Conservation (phyloP, 2,113 vertebrate species). For the Rhinolophus sinicus region DNA sequence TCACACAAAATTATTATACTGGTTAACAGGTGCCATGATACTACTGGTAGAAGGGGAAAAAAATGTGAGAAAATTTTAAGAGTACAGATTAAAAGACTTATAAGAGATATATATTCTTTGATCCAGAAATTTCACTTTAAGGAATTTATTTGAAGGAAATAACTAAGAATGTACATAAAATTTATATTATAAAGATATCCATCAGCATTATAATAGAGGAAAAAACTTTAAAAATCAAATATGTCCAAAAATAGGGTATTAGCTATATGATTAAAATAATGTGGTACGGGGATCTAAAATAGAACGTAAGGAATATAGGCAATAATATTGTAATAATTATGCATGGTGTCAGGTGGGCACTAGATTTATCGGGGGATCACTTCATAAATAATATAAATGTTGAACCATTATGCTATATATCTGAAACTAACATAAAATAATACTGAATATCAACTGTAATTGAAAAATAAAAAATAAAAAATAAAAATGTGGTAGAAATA, state of each 20-base stretch:
- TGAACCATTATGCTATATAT: too few species aligned
- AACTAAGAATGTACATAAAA: constrained; percentile 7
- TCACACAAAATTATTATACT: neutral
- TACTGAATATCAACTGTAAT: too few species aligned
- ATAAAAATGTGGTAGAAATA: neutral
- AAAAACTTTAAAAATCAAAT: constrained; percentile 30
- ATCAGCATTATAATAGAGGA: neutral
- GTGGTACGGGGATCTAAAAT: too few species aligned
- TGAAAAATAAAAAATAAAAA: too few species aligned
- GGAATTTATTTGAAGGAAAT: constrained; percentile 39
- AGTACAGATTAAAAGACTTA: constrained; percentile 38
- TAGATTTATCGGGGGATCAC: too few species aligned
- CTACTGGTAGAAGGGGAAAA: neutral
- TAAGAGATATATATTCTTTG: neutral
- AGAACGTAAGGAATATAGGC: too few species aligned
- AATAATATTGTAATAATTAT: too few species aligned
- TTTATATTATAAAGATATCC: neutral
- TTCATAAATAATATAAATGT: too few species aligned
- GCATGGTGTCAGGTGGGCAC: too few species aligned
- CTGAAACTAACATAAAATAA: too few species aligned
- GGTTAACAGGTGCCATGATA: neutral
- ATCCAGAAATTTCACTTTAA: constrained; percentile 40
- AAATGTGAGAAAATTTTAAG: constrained; percentile 2
- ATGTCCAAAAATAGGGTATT: neutral
- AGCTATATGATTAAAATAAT: constrained; percentile 31